These are phyloP conservation scores for Lampris incognitus DNA, from an alignment of 2,113 vertebrate species.

Conservation along the genomic window DNA sequence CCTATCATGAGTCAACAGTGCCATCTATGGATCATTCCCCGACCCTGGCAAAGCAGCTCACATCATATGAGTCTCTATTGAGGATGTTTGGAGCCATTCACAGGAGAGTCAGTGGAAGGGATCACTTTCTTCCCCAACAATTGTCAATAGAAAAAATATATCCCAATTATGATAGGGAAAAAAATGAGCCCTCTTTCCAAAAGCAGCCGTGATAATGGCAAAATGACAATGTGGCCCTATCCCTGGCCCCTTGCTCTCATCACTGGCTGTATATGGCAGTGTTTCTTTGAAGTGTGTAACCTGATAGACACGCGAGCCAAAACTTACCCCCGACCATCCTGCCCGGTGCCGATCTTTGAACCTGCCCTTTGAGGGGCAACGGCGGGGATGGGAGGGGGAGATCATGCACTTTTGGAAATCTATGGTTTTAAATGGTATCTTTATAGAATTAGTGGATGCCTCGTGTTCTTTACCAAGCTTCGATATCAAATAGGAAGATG, in stretches of 20 bases:
- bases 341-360: slow-evolving; percentile 84
- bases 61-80: slow-evolving; percentile 12
- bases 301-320: slow-evolving; percentile 81
- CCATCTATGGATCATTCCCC: slow-evolving; percentile 78
- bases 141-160: slow-evolving; percentile 68
- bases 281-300: slow-evolving; percentile 83
- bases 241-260: slow-evolving; percentile 70
- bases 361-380: slow-evolving; percentile 68
- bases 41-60: slow-evolving; percentile 23
- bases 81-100: slow-evolving; percentile 69
- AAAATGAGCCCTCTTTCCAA: slow-evolving; percentile 62
- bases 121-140: slow-evolving; percentile 77
- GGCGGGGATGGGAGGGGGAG: slow-evolving; percentile 4
- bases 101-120: slow-evolving; percentile 74
- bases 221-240: slow-evolving; percentile 73
- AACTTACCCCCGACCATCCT: slow-evolving; percentile 68
- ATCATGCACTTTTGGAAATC: slow-evolving; percentile 42
- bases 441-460: slow-evolving; percentile 4
- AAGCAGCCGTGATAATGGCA: slow-evolving; percentile 73
- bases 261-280: slow-evolving; percentile 75
- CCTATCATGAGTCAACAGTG: slow-evolving; percentile 83
- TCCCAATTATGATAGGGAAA: slow-evolving; percentile 61
- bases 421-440: slow-evolving; percentile 37
- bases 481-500: slow-evolving; percentile 5
- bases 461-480: slow-evolving; percentile 12